Evolutionary conservation across 2,797 vertebrate genomes (phyloP), one percentile per base, ranked within the genome.

Genomic region (Characodon lateralis): DNA sequence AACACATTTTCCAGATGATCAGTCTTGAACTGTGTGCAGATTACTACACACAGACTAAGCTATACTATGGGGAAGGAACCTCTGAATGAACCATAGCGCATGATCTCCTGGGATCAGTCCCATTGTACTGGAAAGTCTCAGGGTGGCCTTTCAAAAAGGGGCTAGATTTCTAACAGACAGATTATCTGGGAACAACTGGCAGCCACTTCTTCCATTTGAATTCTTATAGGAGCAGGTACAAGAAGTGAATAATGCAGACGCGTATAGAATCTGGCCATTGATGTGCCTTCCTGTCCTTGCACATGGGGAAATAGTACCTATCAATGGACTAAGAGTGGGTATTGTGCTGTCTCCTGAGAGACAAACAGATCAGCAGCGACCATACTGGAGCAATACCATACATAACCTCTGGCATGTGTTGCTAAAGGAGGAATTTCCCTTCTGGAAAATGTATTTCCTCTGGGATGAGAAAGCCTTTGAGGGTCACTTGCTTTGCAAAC

Each of bases 131-230:
- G 35, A 43, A 68, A 39, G 65, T 68, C 22, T 24, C 39, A 24
- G 63, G 22, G 63, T 41, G 39, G 22, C 39, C 35, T 66, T 68
- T 68, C 39, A 46, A n/a, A 10, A 24, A 20, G 39, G 12, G 41
- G 65, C n/a, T 5, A 41, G 35, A 66, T 41, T 41, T 46, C 39
- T 6, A 14, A 43, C 35, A 68, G 24, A 43, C 9, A n/a, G 39
- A 68, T 68, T 68, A 68, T 68, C 65, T 43, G 35, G 31, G 35
- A 41, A 68, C 41, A 68, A 68, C 65, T 41, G 63, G 35, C 39
- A 68, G 39, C 39, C 39, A 43, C 5, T 68, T 43, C 39, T 68
- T 43, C 3, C 39, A 43, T 46, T 68, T 2, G n/a, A 46, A 43
- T 68, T 68, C 20, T 68, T 46, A n/a, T 46, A 68, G 65, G 39